phyloP scores from a whole-genome alignment of 2,113 vertebrate genomes.

The Oreochromis spilurus region DNA sequence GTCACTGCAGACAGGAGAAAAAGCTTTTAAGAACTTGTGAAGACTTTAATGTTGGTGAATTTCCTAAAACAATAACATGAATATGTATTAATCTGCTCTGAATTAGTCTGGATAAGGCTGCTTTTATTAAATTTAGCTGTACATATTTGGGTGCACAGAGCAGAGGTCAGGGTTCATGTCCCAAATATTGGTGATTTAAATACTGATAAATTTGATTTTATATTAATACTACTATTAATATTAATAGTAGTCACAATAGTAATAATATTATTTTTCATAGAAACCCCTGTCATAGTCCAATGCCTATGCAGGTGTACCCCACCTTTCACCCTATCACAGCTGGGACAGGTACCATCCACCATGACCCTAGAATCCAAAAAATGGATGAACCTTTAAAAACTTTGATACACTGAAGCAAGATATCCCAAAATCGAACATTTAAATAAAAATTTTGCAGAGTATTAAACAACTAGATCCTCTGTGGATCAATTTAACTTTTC shows the following conservation, averaged over 20 bases:
- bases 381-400: neutral
- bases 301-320: neutral
- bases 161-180: neutral
- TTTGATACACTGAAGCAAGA: neutral
- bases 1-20: neutral
- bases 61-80: neutral
- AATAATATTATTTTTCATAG: neutral
- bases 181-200: neutral
- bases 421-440: rapidly evolving
- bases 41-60: neutral
- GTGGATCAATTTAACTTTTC: neutral
- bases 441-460: neutral
- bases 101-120: neutral
- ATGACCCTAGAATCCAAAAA: neutral
- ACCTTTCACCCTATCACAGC: neutral
- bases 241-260: neutral
- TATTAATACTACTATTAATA: neutral
- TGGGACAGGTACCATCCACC: neutral
- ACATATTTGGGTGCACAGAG: no score
- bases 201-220: neutral
- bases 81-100: neutral
- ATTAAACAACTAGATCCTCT: neutral
- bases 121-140: neutral
- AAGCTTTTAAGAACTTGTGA: neutral
- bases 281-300: neutral